phyloP scores from a whole-genome alignment of 92 coral and sea anemone genomes.

The Nematostella vectensis region DNA sequence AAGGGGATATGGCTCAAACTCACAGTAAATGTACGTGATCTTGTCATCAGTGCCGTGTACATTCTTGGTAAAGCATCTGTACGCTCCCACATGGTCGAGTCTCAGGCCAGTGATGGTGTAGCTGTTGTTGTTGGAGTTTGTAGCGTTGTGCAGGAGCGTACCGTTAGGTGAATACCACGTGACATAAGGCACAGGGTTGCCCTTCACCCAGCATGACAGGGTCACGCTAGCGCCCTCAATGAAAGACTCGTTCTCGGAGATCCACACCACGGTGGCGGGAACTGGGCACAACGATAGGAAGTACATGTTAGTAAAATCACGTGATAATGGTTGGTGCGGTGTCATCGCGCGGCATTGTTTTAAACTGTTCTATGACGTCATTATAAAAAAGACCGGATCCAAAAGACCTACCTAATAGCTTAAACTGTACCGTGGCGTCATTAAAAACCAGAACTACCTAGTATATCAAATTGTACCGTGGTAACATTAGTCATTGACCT shows the following conservation, averaged over 20 bases:
- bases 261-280: slow-evolving; percentile 27
- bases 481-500: no score
- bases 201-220: slow-evolving; percentile 27
- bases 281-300: slow-evolving; percentile 2
- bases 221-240: slow-evolving; percentile 23
- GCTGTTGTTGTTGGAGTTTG: slow-evolving; percentile 15
- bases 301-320: not conserved
- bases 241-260: slow-evolving; percentile 31
- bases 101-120: slow-evolving; percentile 13
- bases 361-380: no score
- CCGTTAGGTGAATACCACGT: slow-evolving; percentile 35
- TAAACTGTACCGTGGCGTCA: no score
- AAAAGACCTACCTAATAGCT: no score
- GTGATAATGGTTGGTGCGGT: no score
- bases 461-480: no score
- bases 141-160: slow-evolving; percentile 26
- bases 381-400: no score
- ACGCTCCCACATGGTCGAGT: slow-evolving; percentile 21
- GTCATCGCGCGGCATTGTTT: no score
- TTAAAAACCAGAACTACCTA: no score
- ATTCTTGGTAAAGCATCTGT: slow-evolving; percentile 22
- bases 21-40: slow-evolving; percentile 25
- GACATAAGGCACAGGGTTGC: slow-evolving; percentile 31
- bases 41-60: slow-evolving; percentile 12
- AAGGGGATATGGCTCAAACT: no score